These are phyloP conservation scores for Pongo pygmaeus DNA, from an alignment of 2,113 vertebrate species.

Conservation along the genomic window DNA sequence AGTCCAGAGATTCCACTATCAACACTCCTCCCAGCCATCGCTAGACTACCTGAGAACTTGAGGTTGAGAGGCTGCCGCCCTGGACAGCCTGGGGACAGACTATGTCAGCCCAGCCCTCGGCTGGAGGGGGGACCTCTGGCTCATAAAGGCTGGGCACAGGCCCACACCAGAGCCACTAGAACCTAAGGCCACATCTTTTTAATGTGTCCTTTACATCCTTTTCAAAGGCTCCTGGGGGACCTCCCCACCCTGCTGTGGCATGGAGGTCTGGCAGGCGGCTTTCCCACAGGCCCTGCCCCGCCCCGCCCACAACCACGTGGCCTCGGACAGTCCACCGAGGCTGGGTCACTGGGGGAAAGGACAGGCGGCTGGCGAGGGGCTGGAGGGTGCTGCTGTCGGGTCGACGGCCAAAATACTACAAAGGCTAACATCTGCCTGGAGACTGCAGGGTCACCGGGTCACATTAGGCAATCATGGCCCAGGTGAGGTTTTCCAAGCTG, in stretches of 20 bases:
- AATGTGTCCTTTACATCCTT: not conserved
- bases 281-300: no score
- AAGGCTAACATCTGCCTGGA: not conserved
- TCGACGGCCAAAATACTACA: not conserved
- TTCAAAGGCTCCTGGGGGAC: not conserved
- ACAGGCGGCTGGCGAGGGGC: fast-evolving
- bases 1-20: not conserved
- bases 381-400: not conserved
- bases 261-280: not conserved
- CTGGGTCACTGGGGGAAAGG: not conserved
- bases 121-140: not conserved
- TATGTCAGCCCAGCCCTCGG: not conserved
- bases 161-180: not conserved
- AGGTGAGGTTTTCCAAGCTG: not conserved
- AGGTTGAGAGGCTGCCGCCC: not conserved
- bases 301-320: not conserved
- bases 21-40: not conserved
- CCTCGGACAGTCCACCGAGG: not conserved
- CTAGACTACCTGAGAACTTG: not conserved
- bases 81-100: not conserved
- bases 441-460: not conserved
- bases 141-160: not conserved
- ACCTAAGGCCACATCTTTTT: not conserved
- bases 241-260: not conserved
- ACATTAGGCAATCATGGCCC: not conserved